These are phyloP conservation scores for Cephalopachus bancanus DNA, from an alignment of 2,797 vertebrate species.

Conservation along the genomic window DNA sequence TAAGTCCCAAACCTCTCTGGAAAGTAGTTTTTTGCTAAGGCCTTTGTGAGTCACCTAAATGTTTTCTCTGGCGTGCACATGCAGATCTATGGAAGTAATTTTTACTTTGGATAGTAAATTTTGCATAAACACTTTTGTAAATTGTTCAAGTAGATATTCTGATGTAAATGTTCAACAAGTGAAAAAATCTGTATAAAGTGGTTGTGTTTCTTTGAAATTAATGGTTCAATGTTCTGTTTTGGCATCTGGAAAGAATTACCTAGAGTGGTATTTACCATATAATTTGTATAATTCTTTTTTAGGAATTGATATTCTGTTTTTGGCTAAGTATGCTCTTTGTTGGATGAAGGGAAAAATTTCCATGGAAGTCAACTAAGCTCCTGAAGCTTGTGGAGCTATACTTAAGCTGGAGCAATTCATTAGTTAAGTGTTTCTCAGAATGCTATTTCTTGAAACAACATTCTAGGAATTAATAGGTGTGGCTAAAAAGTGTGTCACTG, in stretches of 20 bases:
- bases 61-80: background rate
- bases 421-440: slow-evolving; percentile 38
- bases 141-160: slow-evolving; percentile 7
- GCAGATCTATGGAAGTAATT: background rate
- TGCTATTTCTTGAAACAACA: slow-evolving; percentile 22
- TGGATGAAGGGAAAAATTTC: background rate
- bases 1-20: background rate
- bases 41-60: background rate
- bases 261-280: background rate
- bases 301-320: background rate
- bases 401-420: background rate
- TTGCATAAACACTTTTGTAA: background rate
- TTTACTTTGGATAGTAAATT: background rate
- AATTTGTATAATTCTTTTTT: background rate
- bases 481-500: slow-evolving; percentile 27
- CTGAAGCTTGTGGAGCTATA: slow-evolving; percentile 2
- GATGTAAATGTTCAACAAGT: background rate
- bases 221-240: slow-evolving; percentile 7
- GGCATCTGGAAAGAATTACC: background rate
- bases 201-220: background rate
- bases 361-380: background rate
- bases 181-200: background rate
- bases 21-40: background rate
- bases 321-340: background rate
- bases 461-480: slow-evolving; percentile 23